phyloP scores from a whole-genome alignment of 2,888 invertebrate genomes.

The Bimastos eiseni region DNA sequence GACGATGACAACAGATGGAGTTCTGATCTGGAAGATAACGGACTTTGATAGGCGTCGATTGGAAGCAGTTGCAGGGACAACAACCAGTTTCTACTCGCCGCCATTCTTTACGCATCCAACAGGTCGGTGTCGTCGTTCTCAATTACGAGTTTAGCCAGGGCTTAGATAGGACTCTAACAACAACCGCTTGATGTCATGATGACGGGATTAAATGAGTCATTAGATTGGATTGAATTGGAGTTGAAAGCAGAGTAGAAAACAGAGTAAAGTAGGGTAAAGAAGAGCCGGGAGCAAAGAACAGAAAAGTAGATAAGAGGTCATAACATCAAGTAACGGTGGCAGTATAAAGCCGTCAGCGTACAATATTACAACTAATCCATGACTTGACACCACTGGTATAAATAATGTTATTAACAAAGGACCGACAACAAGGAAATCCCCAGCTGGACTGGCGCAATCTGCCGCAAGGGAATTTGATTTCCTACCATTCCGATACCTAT shows the following conservation, averaged over 20 bases:
- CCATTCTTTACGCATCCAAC: constrained; percentile 55
- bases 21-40: constrained; percentile 57
- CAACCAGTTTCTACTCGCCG: constrained; percentile 55
- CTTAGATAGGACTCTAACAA: neutral
- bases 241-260: neutral
- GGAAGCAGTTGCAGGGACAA: constrained; percentile 52
- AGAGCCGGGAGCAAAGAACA: neutral
- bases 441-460: no score
- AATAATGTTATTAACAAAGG: no score
- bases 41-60: constrained; percentile 52
- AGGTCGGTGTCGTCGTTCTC: constrained; percentile 43
- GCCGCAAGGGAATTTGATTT: no score
- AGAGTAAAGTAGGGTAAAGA: neutral
- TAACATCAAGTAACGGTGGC: no score
- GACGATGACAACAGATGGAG: constrained; percentile 50
- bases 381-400: no score
- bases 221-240: neutral
- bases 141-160: neutral
- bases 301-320: no score
- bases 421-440: no score
- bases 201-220: neutral
- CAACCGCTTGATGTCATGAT: neutral
- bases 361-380: no score
- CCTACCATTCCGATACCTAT: no score
- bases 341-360: no score